Evolutionary conservation across 2,888 invertebrate genomes (phyloP).

Genomic region (Micropterix aruncella): DNA sequence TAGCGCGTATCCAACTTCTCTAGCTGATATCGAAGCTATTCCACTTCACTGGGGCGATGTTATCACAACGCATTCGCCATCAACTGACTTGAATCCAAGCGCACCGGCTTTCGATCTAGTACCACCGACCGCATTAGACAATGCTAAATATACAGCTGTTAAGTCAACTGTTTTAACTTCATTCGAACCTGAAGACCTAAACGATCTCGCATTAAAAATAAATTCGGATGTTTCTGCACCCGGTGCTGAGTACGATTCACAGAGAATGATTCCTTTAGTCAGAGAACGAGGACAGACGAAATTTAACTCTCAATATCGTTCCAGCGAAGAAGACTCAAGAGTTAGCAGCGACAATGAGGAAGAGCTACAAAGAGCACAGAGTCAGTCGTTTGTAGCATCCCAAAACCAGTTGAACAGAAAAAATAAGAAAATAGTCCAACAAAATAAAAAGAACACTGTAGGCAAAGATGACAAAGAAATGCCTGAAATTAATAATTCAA

Average conservation of each 20-base stretch:
- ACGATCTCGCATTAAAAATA: slow-evolving; percentile 17
- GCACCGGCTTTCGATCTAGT: slow-evolving; percentile 13
- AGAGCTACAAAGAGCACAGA: slow-evolving; percentile 52
- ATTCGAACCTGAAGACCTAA: slow-evolving; percentile 17
- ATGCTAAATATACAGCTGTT: slow-evolving; percentile 8
- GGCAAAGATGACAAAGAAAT: slow-evolving; percentile 15
- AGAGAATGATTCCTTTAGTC: slow-evolving; percentile 5
- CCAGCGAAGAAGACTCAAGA: neutral
- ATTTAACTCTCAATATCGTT: neutral
- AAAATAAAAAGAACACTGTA: slow-evolving; percentile 12
- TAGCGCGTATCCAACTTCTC: slow-evolving; percentile 19
- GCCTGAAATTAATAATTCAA: slow-evolving; percentile 8
- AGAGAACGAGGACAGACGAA: slow-evolving; percentile 3
- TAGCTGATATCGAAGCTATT: slow-evolving; percentile 25
- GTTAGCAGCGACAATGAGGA: slow-evolving; percentile 44
- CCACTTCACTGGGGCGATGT: slow-evolving; percentile 33
- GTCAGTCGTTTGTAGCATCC: slow-evolving; percentile 51
- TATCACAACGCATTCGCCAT: slow-evolving; percentile 15
- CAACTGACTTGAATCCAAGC: slow-evolving; percentile 7
- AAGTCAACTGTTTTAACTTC: slow-evolving; percentile 17
- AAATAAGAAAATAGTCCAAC: slow-evolving; percentile 25
- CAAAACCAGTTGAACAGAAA: slow-evolving; percentile 30
- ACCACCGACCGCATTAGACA: slow-evolving; percentile 11
- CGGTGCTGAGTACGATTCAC: slow-evolving; percentile 5
- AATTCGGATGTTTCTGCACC: slow-evolving; percentile 10